Percentiles rank a stretch among this genome's conserved stretches.
phyloP scores from a whole-genome alignment of 1,140 invertebrate genomes.

The Centruroides sculpturatus region DNA sequence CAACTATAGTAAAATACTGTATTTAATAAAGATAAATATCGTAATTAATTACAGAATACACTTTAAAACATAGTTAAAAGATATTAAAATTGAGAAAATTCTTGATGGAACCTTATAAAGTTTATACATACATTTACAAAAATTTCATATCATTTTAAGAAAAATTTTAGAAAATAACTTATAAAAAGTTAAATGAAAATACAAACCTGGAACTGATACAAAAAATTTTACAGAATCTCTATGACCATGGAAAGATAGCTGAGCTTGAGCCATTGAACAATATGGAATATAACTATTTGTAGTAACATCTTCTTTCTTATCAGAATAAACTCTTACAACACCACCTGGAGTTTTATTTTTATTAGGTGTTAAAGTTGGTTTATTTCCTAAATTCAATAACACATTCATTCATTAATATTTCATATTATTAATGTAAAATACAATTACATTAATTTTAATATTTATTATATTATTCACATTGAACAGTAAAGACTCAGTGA shows the following conservation, averaged over 20 bases:
- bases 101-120: too few relatives aligned
- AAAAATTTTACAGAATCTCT: constrained; percentile 98
- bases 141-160: background rate
- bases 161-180: constrained; percentile 2
- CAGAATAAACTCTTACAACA: constrained; percentile 12
- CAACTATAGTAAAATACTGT: too few relatives aligned
- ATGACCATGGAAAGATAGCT: constrained; percentile 97
- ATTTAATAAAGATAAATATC: too few relatives aligned
- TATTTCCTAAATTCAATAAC: background rate
- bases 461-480: too few relatives aligned
- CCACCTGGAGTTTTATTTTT: constrained; percentile 5
- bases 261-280: constrained; percentile 58
- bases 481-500: too few relatives aligned
- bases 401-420: background rate
- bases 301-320: background rate
- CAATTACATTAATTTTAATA: background rate
- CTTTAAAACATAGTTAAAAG: too few relatives aligned
- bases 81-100: too few relatives aligned
- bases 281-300: constrained; percentile 13
- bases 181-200: background rate
- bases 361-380: background rate
- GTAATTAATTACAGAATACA: too few relatives aligned
- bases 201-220: constrained; percentile 39
- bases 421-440: background rate
- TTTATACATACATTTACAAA: too few relatives aligned